Base-by-base conservation (phyloP, 2,888 invertebrate species). In the Himalopsyche tibetana region DNA sequence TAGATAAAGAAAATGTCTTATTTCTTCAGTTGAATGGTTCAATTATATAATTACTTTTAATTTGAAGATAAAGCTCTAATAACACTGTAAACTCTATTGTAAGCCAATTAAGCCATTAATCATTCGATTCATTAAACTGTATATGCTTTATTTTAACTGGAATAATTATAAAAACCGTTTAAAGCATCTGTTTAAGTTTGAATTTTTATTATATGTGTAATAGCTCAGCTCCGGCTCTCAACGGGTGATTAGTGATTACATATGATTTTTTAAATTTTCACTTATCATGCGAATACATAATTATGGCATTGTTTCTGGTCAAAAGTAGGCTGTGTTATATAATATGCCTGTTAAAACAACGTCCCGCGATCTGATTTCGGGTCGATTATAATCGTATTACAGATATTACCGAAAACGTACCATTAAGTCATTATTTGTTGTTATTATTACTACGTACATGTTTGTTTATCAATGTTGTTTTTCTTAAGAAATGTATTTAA, bases 211-310 rank as follows among this genome's bases (percentile, higher is more conserved):
- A 36, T 74, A 38, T 6, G 12, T 36, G 74, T 38, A 36, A 74
- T 36, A 15, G 36, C 36, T 74, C 36, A 15, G 36, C 36, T 74
- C 36, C 15, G 36, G 74, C 38, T 74, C 74, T 0, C 74, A 74
- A 36, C 74, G 36, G 74, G 74, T 36, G 74, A 74, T 74, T 74
- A 74, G 15, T 38, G 19, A 74, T 74, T 74, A 74, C 74, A 74
- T 74, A 36, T 74, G 12, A 36, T 74, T 74, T 74, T 74, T 74
- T 38, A 9, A 74, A 74, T 74, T 74, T 74, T 74, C 74, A 74
- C 74, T 74, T 74, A 74, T 38, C 74, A 74, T 74, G 74, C 74
- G 74, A 74, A 74, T 74, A 74, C 38, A 74, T 74, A 74, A 74
- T 74, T 74, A 74, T 74, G 74, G 15, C 63, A 74, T 74, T 74